Base-by-base conservation (phyloP, 1,140 invertebrate species). In the Homarus americanus region DNA sequence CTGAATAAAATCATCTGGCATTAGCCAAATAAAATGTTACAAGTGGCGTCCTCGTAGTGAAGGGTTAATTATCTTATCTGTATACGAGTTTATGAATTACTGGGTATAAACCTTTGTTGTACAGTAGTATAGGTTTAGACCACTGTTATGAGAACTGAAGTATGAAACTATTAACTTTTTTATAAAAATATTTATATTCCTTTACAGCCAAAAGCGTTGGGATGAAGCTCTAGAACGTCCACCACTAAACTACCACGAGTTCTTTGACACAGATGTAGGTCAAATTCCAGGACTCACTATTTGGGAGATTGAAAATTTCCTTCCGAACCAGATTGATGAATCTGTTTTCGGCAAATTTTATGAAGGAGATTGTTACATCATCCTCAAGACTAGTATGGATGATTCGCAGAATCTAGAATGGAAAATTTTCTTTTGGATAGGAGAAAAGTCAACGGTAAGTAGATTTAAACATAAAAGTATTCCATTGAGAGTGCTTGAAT, bases 371-470 rank as follows among this genome's bases (percentile, higher is more conserved):
- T 99, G 99, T 94, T 99, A 99, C 94, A 99, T 99, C 93, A 96
- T 99, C 84, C 94, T 99, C 73, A 98, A 99, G 94, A 99, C 99
- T 0, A 96, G 95, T 58, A 94, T 97, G 44, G 98, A 99, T 94
- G 94, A 98, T 53, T 96, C 96, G 93, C 97, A 97, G 73, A 97
- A 96, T 82, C 94, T 99, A 0, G 96, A 96, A 82, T 99, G 98
- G 98, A 96, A 98, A 93, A 99, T 99, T 93, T 99, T 97, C 95
- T 99, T 99, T 94, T 99, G 99, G 99, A 99, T 99, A 93, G 99
- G 99, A 66, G 97, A 97, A 93, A 97, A 99, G 94, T 97, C 98
- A 24, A 97, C 98, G 7, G 97, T 98, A 96, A 95, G 95, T 94
- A 69, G 63, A 28, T 7, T 69, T 2, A n/a, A n/a, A n/a, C n/a